Evolutionary conservation across 2,888 invertebrate genomes (phyloP).

Genomic region (Hypomecis atomaria): DNA sequence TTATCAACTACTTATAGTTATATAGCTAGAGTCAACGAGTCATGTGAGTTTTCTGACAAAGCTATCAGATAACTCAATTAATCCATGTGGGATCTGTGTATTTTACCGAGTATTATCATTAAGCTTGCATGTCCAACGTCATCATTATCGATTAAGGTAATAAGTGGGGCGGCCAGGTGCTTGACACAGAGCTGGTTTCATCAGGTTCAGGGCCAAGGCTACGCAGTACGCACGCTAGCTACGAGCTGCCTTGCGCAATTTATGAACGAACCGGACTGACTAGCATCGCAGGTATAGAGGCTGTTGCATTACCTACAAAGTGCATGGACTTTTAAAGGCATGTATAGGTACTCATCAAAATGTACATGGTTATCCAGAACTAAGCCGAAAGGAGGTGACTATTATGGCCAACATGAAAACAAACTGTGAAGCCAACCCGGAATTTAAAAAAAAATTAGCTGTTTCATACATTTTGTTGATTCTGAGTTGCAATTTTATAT

Average conservation of each 20-base stretch:
- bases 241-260: slow-evolving; percentile 23
- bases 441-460: too few relatives aligned
- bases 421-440: too few relatives aligned
- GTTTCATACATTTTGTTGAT: too few relatives aligned
- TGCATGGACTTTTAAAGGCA: too few relatives aligned
- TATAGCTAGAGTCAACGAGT: too few relatives aligned
- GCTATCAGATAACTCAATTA: neutral
- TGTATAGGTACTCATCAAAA: too few relatives aligned
- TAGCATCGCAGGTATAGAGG: neutral
- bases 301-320: neutral
- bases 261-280: neutral
- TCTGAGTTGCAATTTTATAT: too few relatives aligned
- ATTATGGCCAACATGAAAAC: too few relatives aligned
- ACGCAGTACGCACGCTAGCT: slow-evolving; percentile 50
- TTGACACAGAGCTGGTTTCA: slow-evolving; percentile 37
- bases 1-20: too few relatives aligned
- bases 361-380: too few relatives aligned
- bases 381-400: too few relatives aligned
- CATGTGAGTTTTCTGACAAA: too few relatives aligned
- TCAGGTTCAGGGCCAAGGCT: slow-evolving; percentile 63
- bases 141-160: slow-evolving; percentile 23
- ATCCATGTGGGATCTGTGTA: neutral
- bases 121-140: slow-evolving; percentile 17
- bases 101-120: neutral
- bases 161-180: slow-evolving; percentile 28